Evolutionary conservation across 2,113 vertebrate genomes (phyloP).

Genomic region (Anseranas semipalmata): DNA sequence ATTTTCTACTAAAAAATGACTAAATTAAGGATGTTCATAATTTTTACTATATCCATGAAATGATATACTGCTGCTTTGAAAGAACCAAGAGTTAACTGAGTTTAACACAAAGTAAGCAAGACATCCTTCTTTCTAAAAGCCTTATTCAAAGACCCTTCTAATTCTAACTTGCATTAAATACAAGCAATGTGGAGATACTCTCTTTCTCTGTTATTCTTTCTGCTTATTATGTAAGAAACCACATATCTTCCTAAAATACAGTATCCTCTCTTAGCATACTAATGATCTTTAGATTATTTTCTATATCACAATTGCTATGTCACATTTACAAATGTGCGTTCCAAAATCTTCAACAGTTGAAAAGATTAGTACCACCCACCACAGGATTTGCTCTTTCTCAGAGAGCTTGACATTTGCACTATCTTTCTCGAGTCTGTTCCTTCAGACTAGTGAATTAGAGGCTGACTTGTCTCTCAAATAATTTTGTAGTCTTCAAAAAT

Average conservation of each 20-base stretch:
- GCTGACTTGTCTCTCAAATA: not conserved
- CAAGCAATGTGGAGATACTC: not conserved
- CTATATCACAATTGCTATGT: not conserved
- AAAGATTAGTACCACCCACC: not conserved
- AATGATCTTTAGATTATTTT: slow-evolving; percentile 14
- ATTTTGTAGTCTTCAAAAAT: not conserved
- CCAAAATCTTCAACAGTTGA: not conserved
- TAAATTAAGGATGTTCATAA: not conserved
- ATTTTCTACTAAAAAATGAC: not conserved
- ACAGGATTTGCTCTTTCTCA: not conserved
- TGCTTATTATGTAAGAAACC: not conserved
- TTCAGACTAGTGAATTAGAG: not conserved
- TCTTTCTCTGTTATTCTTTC: not conserved
- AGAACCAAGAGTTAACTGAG: not conserved
- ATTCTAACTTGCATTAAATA: slow-evolving; percentile 14
- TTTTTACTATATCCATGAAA: not conserved
- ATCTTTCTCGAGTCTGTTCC: not conserved
- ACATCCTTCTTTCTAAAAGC: not conserved
- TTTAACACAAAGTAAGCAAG: not conserved
- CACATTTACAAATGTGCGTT: not conserved
- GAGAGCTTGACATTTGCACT: not conserved
- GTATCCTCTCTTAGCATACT: not conserved
- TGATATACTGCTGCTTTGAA: not conserved
- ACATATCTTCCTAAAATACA: not conserved
- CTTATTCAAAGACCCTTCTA: not conserved